Percentiles rank a stretch among this genome's conserved stretches.
Evolutionary conservation across 2,888 invertebrate species (phyloP).

Genomic region (Lordiphosa andalusiaca): DNA sequence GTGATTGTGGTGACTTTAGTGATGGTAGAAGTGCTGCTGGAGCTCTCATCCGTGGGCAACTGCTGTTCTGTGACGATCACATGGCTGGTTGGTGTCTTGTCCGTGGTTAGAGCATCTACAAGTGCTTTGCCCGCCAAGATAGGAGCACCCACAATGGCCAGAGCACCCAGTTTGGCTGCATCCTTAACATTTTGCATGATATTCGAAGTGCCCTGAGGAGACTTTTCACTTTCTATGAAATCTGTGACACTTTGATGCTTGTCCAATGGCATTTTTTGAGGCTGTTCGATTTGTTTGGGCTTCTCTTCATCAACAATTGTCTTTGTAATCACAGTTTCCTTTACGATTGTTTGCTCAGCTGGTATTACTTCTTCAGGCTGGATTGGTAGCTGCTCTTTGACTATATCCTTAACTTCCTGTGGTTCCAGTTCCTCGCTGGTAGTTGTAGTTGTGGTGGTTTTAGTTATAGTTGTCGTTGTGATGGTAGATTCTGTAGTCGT

Average conservation of each 20-base stretch:
- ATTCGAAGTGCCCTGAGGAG: conserved; percentile 23
- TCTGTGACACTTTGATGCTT: conserved; percentile 55
- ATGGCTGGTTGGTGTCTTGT: conserved; percentile 68
- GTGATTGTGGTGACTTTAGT: conserved; percentile 52
- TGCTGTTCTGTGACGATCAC: conserved; percentile 16
- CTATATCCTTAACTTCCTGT: conserved; percentile 15
- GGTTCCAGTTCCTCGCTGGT: conserved; percentile 34
- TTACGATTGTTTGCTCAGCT: not conserved
- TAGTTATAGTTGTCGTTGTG: conserved; percentile 44
- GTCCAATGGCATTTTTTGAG: conserved; percentile 13
- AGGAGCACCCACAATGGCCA: conserved; percentile 93
- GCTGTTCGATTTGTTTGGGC: conserved; percentile 23
- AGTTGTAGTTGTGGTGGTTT: conserved; percentile 46
- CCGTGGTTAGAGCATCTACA: conserved; percentile 87
- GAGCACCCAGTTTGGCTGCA: conserved; percentile 91
- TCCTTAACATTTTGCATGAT: conserved; percentile 80
- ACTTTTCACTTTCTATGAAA: conserved; percentile 63
- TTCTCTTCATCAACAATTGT: conserved; percentile 20
- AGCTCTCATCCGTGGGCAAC: conserved; percentile 16
- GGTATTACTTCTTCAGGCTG: not conserved
- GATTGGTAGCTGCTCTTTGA: conserved; percentile 2
- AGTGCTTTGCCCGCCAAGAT: conserved; percentile 93
- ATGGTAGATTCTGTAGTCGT: conserved; percentile 33
- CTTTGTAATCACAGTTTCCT: conserved; percentile 12
- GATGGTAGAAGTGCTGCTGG: conserved; percentile 32